Evolutionary conservation across 1,140 invertebrate genomes (phyloP), one percentile per base, ranked within the genome.

Genomic region (Sinella curviseta): DNA sequence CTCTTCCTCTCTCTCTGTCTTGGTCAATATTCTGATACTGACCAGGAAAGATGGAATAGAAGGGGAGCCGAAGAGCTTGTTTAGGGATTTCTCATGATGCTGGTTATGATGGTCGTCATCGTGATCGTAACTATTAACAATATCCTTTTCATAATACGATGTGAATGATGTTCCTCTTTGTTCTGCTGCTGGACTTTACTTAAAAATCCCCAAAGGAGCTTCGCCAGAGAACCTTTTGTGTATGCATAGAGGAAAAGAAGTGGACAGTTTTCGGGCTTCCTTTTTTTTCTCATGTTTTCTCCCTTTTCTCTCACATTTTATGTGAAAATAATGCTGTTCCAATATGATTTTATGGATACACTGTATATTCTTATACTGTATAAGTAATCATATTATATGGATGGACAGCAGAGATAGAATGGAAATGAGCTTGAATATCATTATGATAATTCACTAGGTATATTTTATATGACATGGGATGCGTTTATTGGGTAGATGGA

Each of bases 251-350:
- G 39, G 8, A 20, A 12, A 12, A 8, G 39, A 48, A 48, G 39
- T 48, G 65, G 30, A 70, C 65, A 70, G 8, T 26, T 60, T 16
- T 60, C 3, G 24, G 12, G 57, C 24, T 4, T 8, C 4, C 39
- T 48, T 48, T 60, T 48, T 3, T 26, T 26, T 60, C 57, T n/a
- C 57, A 14, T 4, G 57, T 17, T 33, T n/a, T 65, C 31, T 33
- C 65, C 65, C 26, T 70, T 30, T 70, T 33, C 14, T 3, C 31
- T 33, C 3, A 31, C 30, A 12, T 70, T 70, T 70, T 70, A 70
- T 70, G 65, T 31, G 65, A 70, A 70, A 70, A 70, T 70, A 70
- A 70, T 70, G 24, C 31, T 30, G 8, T 70, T 30, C 65, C 26
- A 26, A 17, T 26, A 17, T 65, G 14, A 48, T 48, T 48, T 12